Base-by-base conservation (phyloP, 2,888 invertebrate genomes). In the Andrena hattorfiana region DNA sequence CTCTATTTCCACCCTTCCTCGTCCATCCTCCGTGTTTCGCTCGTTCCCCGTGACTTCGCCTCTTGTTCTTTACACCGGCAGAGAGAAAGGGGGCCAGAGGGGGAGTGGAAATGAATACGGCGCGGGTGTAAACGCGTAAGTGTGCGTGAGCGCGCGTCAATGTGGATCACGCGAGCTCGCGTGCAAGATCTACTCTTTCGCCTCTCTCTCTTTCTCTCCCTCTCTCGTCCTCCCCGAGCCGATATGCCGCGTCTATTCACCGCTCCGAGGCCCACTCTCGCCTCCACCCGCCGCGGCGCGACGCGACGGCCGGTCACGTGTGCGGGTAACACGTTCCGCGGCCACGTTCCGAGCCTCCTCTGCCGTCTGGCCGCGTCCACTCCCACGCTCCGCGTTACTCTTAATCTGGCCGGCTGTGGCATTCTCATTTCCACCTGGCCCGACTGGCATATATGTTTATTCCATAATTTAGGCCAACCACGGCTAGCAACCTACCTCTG, bases 161-260 rank as follows among this genome's bases (percentile, higher is more conserved):
- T 91, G 89, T 85, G 81, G 87, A 90, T 91, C 94, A 94, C 93
- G 93, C 94, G 91, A 93, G 89, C 85, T 94, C 90, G 93, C 94
- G 94, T 94, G 94, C 90, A 84, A 89, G 87, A 88, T 85, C 83
- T 54, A 73, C 76, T 81, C 83, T 78, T 66, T 64, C 62, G 51
- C 72, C 72, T 32, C 76, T 60, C 66, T 59, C 70, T 76, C 74
- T 81, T 32, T 63, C 62, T 62, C 62, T 63, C 63, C 69, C 81
- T 1, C 2, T 63, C 79, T 77, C 70, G 66, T 75, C 75, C 66
- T 59, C 48, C 49, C 77, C 28, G 28, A 49, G 75, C 71, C 64
- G 68, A 42, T 64, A 60, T 60, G 59, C 73, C 54, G 28, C 42
- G 51, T 78, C 71, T 84, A 63, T 84, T 35, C 63, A 59, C 48